Evolutionary conservation across 2,797 vertebrate genomes (phyloP).

Genomic region (Tokudaia tokunoshimensis): DNA sequence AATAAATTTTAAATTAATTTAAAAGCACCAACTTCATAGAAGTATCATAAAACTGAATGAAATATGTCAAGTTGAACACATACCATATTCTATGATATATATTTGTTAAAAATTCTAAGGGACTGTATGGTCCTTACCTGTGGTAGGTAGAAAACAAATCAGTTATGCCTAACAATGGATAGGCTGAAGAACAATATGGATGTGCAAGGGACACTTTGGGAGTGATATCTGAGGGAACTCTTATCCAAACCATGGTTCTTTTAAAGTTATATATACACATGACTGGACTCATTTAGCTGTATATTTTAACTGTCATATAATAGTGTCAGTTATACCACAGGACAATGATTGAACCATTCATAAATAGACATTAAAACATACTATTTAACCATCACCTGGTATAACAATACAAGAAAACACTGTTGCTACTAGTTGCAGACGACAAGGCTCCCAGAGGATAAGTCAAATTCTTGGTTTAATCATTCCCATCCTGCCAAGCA

Average conservation of each 20-base stretch:
- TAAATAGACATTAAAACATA: not conserved
- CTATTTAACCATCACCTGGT: not conserved
- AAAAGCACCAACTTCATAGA: not conserved
- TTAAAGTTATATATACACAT: not conserved
- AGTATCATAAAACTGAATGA: slow-evolving; percentile 5
- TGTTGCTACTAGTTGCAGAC: not conserved
- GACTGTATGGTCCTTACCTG: not conserved
- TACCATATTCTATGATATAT: not conserved
- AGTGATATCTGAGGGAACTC: not conserved
- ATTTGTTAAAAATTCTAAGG: slow-evolving; percentile 31
- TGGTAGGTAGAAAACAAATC: not conserved
- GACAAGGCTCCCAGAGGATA: not conserved
- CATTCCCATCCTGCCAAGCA: not conserved
- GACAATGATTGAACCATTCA: not conserved
- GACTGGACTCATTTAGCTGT: not conserved
- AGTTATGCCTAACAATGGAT: not conserved
- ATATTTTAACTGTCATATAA: not conserved
- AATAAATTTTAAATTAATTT: not conserved
- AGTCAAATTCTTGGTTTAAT: not conserved
- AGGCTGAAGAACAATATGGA: not conserved
- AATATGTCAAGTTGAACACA: not conserved
- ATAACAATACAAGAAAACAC: not conserved
- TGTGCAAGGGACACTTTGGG: not conserved
- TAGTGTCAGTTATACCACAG: not conserved
- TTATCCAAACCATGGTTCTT: not conserved